Conservation (phyloP, 1,140 invertebrate genomes). For the Solenopsis fugax region DNA sequence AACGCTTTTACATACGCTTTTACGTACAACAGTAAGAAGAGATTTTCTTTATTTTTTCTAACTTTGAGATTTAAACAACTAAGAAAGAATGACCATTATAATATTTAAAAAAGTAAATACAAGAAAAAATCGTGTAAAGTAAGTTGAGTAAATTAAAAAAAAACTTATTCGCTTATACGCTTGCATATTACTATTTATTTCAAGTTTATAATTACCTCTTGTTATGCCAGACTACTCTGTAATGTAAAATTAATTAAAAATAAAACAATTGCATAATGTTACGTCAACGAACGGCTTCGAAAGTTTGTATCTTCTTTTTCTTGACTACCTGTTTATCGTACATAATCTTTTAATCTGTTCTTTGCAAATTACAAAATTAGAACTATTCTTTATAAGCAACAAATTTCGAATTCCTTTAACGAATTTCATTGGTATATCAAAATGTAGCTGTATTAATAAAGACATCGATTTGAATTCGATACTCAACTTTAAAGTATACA, state of each 20-base stretch:
- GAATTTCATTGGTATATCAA: neutral
- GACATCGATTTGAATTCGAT: neutral
- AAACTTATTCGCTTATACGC: neutral
- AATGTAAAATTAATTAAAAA: neutral
- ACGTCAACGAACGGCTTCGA: neutral
- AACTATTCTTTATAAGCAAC: neutral
- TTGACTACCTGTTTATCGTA: neutral
- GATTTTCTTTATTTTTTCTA: constrained; percentile 2
- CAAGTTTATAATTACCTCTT: neutral
- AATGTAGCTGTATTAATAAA: neutral
- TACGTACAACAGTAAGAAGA: constrained; percentile 40
- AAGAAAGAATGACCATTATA: neutral
- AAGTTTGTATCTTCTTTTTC: neutral
- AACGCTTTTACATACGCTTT: constrained; percentile 56
- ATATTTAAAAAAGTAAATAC: neutral
- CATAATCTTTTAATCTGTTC: constrained; percentile 13
- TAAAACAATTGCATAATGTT: neutral
- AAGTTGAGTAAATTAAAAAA: neutral
- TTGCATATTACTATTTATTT: neutral
- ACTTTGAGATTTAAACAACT: no score
- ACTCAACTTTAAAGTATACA: neutral
- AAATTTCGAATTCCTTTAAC: neutral
- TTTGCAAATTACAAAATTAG: constrained; percentile 13
- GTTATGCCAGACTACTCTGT: neutral
- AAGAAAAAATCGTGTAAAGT: neutral